Evolutionary conservation across 1,140 invertebrate genomes (phyloP).

Genomic region (Drosophila saltans): DNA sequence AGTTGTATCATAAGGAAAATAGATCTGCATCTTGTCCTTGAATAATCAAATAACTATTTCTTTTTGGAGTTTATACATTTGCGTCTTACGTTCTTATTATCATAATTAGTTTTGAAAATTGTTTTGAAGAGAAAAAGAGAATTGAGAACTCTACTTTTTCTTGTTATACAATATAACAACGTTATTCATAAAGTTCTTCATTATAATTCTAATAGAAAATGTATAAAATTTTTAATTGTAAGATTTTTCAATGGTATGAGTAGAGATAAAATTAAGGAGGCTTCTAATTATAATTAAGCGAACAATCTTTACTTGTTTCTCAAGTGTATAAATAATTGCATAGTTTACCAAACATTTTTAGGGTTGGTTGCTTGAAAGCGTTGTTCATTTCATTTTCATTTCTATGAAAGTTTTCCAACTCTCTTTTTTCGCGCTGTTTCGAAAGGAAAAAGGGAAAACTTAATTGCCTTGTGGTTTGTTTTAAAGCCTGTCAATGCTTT

Average conservation of each 20-base stretch:
- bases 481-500: slow-evolving; percentile 10
- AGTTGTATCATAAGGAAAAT: too few relatives aligned
- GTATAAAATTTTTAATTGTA: neutral
- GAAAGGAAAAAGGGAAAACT: neutral
- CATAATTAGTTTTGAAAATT: too few relatives aligned
- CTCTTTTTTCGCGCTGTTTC: neutral
- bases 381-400: slow-evolving; percentile 1
- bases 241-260: neutral
- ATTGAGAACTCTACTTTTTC: too few relatives aligned
- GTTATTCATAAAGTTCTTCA: too few relatives aligned
- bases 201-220: too few relatives aligned
- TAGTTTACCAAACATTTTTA: neutral
- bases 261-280: neutral
- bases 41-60: too few relatives aligned
- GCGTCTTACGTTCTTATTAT: too few relatives aligned
- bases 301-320: neutral
- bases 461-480: slow-evolving; percentile 11
- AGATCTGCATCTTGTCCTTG: too few relatives aligned
- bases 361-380: neutral
- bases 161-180: too few relatives aligned
- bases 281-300: neutral
- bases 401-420: slow-evolving; percentile 8
- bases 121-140: too few relatives aligned
- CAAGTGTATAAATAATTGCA: neutral
- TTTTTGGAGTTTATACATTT: too few relatives aligned